Evolutionary conservation across 1,140 invertebrate genomes (phyloP), one percentile per base, ranked within the genome.

Genomic region (Phenacoccus solenopsis): DNA sequence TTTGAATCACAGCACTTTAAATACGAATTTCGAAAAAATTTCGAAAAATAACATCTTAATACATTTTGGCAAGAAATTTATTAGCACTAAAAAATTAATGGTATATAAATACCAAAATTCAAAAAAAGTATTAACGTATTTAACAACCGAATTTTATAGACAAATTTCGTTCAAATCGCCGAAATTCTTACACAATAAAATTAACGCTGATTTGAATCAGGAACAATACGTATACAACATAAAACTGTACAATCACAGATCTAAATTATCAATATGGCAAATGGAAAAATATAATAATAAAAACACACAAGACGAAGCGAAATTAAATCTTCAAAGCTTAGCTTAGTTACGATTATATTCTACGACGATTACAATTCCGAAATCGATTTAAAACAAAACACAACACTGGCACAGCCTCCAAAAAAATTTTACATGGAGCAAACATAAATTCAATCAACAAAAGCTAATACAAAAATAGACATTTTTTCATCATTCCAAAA

Each of bases 401-500:
- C 59, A 64, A 64, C 59, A 64, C 59, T 64, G 59, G 59, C 59
- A 64, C 59, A 64, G 59, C 59, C 59, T 64, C 59, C 59, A 64
- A 64, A 64, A 38, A 25, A 64, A 64, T 25, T 64, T 64, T 64
- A 27, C 59, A 64, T 27, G 59, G 59, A 64, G 59, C 59, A 64
- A 64, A 64, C 59, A 9, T 49, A 64, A 64, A 64, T 27, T 59
- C 59, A 24, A 24, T 64, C 59, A 25, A 27, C 25, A 64, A 27
- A 64, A 64, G 59, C 59, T 16, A 49, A 49, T 49, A 49, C 13
- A 49, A 49, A 49, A 16, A 16, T 49, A 16, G 38, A 49, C 5
- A 49, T n/a, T 5, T 49, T 16, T 16, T 49, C 5, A 49, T 16
- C 38, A 49, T 49, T 49, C 20, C 38, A 49, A 49, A 2, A 49